phyloP scores from a whole-genome alignment of 2,888 invertebrate genomes.

The Isoperla grammatica region DNA sequence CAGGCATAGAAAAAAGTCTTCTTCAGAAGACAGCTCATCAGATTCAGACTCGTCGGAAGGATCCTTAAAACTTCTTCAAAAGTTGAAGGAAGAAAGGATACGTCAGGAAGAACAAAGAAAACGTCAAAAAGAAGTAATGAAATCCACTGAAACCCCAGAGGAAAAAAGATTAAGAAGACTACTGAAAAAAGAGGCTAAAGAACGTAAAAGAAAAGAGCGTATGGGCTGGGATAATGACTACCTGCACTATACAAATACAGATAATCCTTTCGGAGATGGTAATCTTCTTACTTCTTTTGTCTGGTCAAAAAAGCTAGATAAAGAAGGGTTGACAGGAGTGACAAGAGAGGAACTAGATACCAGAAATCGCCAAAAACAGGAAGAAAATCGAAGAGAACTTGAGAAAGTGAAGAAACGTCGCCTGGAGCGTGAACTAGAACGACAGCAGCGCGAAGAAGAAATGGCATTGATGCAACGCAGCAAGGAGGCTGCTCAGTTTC shows the following conservation, averaged over 20 bases:
- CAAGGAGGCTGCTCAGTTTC: constrained; percentile 84
- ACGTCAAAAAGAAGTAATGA: constrained; percentile 67
- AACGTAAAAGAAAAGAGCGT: constrained; percentile 75
- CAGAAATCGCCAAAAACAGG: constrained; percentile 77
- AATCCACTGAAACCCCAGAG: constrained; percentile 91
- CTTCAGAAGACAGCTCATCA: constrained; percentile 5
- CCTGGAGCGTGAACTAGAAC: constrained; percentile 80
- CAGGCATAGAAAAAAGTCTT: constrained; percentile 1
- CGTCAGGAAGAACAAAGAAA: constrained; percentile 59
- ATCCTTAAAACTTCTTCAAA: constrained; percentile 61
- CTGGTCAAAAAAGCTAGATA: constrained; percentile 93
- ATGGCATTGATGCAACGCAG: constrained; percentile 78
- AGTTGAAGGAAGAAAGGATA: constrained; percentile 65
- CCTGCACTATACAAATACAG: constrained; percentile 93
- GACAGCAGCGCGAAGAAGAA: constrained; percentile 75
- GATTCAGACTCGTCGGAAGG: constrained; percentile 46
- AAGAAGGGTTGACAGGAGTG: constrained; percentile 79
- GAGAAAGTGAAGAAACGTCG: constrained; percentile 93
- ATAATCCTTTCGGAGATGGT: constrained; percentile 98
- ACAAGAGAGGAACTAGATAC: constrained; percentile 75
- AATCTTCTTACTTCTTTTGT: constrained; percentile 92
- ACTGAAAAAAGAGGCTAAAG: constrained; percentile 87
- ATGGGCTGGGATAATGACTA: constrained; percentile 99
- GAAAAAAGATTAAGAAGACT: constrained; percentile 83
- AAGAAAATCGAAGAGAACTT: constrained; percentile 85